phyloP scores from a whole-genome alignment of 2,113 vertebrate species.

The Cynoglossus semilaevis region DNA sequence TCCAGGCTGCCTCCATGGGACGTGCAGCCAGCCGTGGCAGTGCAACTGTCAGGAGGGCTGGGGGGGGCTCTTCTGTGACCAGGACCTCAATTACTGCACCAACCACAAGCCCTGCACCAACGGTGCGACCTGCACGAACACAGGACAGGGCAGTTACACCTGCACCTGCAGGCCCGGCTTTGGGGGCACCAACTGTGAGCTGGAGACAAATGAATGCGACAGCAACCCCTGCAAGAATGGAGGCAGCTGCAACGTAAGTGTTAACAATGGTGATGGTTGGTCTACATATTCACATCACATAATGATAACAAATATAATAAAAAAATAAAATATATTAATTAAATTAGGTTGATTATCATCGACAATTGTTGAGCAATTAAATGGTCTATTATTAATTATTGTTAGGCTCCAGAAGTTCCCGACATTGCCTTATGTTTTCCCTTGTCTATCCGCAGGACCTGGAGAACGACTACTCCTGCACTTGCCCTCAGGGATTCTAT shows the following conservation, averaged over 20 bases:
- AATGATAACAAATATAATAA: too few relatives aligned
- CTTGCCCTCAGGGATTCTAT: slow-evolving; percentile 89
- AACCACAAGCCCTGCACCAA: slow-evolving; percentile 83
- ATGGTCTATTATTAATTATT: too few relatives aligned
- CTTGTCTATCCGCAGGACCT: slow-evolving; percentile 67
- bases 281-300: too few relatives aligned
- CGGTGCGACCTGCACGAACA: slow-evolving; percentile 80
- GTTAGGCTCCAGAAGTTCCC: not conserved
- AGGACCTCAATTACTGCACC: slow-evolving; percentile 87
- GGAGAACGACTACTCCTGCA: slow-evolving; percentile 84
- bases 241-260: slow-evolving; percentile 88
- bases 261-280: too few relatives aligned
- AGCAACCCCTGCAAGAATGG: slow-evolving; percentile 91
- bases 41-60: slow-evolving; percentile 85
- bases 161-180: slow-evolving; percentile 79
- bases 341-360: too few relatives aligned
- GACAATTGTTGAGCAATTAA: too few relatives aligned
- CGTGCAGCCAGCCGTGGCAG: slow-evolving; percentile 83
- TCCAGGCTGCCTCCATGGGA: slow-evolving; percentile 83
- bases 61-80: slow-evolving; percentile 86
- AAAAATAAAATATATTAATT: too few relatives aligned
- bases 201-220: slow-evolving; percentile 85
- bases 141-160: slow-evolving; percentile 81
- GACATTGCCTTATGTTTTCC: not conserved
- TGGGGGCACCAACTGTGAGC: slow-evolving; percentile 78